Percentiles rank a stretch among this genome's conserved stretches.
Evolutionary conservation across 2,888 invertebrate species (phyloP).

Genomic region (Volucella inflata): DNA sequence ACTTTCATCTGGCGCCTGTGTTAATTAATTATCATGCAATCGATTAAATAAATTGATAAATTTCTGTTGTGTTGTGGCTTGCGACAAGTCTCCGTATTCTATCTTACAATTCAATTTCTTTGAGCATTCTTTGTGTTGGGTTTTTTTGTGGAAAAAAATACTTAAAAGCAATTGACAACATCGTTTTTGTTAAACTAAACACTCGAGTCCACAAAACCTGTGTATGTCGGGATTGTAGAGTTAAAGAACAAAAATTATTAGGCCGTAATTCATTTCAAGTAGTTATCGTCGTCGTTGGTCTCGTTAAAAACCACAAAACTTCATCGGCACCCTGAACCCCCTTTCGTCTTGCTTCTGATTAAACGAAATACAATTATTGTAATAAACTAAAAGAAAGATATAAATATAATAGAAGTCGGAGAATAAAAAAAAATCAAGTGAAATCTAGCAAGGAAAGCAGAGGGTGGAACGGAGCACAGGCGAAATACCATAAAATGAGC

Average conservation of each 20-base stretch:
- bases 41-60: slow-evolving; percentile 39
- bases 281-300: slow-evolving; percentile 52
- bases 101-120: slow-evolving; percentile 26
- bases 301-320: slow-evolving; percentile 53
- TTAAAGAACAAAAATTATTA: slow-evolving; percentile 71
- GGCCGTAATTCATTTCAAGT: slow-evolving; percentile 65
- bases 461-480: slow-evolving; percentile 27
- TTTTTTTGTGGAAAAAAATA: slow-evolving; percentile 25
- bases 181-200: slow-evolving; percentile 38
- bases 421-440: slow-evolving; percentile 32
- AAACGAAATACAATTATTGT: slow-evolving; percentile 54
- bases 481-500: slow-evolving; percentile 64
- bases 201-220: slow-evolving; percentile 44
- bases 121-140: slow-evolving; percentile 28
- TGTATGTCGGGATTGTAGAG: slow-evolving; percentile 39
- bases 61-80: slow-evolving; percentile 24
- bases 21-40: slow-evolving; percentile 33
- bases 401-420: slow-evolving; percentile 13
- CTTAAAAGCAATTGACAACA: slow-evolving; percentile 63
- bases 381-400: slow-evolving; percentile 59
- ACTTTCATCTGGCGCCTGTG: slow-evolving; percentile 40
- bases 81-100: slow-evolving; percentile 36
- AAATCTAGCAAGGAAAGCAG: slow-evolving; percentile 33
- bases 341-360: slow-evolving; percentile 28
- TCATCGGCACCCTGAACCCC: slow-evolving; percentile 18